phyloP scores from a whole-genome alignment of 2,888 invertebrate genomes.

The Aquatica leii region DNA sequence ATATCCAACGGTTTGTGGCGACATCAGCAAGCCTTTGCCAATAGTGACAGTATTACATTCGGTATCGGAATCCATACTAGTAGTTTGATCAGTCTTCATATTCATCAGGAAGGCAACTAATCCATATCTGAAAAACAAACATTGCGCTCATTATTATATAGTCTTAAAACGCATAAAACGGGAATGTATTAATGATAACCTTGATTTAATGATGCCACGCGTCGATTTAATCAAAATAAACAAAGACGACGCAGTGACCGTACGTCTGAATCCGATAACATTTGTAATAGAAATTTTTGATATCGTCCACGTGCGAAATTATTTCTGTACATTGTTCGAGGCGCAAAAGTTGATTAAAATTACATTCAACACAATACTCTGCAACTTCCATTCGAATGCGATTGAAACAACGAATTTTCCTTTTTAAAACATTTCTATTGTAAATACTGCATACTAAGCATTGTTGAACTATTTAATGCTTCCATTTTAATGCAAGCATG shows the following conservation, averaged over 20 bases:
- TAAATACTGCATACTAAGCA: constrained; percentile 11
- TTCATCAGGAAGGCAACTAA: constrained; percentile 12
- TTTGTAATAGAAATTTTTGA: not conserved
- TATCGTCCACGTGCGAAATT: constrained; percentile 16
- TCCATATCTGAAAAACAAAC: constrained; percentile 21
- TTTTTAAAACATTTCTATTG: constrained; percentile 12
- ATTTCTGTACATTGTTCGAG: constrained; percentile 12
- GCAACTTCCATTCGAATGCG: constrained; percentile 22
- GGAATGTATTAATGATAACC: not conserved
- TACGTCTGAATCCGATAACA: not conserved
- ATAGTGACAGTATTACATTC: constrained; percentile 40
- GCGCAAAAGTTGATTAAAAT: not conserved
- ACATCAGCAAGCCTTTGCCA: constrained; percentile 50
- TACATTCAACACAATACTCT: constrained; percentile 17
- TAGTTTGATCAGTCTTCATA: constrained; percentile 39
- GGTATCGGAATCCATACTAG: constrained; percentile 28
- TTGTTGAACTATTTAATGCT: not conserved
- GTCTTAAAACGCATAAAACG: not conserved
- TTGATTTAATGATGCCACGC: constrained; percentile 13
- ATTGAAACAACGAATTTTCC: constrained; percentile 14
- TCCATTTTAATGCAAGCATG: not conserved
- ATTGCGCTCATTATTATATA: not conserved
- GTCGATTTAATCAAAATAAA: not conserved
- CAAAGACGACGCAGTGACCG: not conserved
- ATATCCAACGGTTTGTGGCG: constrained; percentile 46